Percentiles rank a stretch among this genome's conserved stretches.
Conservation (phyloP, 2,888 invertebrate species). For the Drosophila putrida region DNA sequence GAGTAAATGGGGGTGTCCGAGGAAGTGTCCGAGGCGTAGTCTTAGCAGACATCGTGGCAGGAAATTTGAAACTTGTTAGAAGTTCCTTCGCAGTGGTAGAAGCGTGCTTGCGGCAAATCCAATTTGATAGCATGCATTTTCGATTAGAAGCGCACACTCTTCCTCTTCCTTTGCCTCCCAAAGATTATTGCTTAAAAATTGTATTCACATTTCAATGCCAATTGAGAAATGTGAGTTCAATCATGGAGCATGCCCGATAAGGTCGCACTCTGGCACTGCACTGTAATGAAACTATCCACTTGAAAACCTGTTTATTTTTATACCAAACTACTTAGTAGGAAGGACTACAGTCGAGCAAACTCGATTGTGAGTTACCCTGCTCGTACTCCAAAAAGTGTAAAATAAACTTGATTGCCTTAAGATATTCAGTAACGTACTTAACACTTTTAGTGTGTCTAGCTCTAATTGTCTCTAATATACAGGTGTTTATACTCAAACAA, state of each 20-base stretch:
- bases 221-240: slow-evolving; percentile 22
- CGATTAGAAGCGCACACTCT: slow-evolving; percentile 30
- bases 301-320: slow-evolving; percentile 9
- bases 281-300: slow-evolving; percentile 16
- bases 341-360: too few relatives aligned
- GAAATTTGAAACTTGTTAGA: slow-evolving; percentile 75
- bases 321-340: too few relatives aligned
- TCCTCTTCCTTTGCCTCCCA: background rate
- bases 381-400: too few relatives aligned
- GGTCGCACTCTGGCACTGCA: background rate
- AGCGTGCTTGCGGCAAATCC: slow-evolving; percentile 61
- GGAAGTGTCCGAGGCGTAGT: slow-evolving; percentile 4
- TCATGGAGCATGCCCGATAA: slow-evolving; percentile 5
- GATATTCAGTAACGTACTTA: too few relatives aligned
- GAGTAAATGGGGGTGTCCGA: background rate
- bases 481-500: too few relatives aligned
- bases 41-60: slow-evolving; percentile 45
- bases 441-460: too few relatives aligned
- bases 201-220: slow-evolving; percentile 36
- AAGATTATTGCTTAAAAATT: slow-evolving; percentile 35
- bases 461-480: too few relatives aligned
- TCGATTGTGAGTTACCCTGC: too few relatives aligned
- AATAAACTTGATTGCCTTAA: too few relatives aligned
- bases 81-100: slow-evolving; percentile 27
- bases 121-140: slow-evolving; percentile 57